Conservation (phyloP, 2,797 vertebrate species). For the Miichthys miiuy region DNA sequence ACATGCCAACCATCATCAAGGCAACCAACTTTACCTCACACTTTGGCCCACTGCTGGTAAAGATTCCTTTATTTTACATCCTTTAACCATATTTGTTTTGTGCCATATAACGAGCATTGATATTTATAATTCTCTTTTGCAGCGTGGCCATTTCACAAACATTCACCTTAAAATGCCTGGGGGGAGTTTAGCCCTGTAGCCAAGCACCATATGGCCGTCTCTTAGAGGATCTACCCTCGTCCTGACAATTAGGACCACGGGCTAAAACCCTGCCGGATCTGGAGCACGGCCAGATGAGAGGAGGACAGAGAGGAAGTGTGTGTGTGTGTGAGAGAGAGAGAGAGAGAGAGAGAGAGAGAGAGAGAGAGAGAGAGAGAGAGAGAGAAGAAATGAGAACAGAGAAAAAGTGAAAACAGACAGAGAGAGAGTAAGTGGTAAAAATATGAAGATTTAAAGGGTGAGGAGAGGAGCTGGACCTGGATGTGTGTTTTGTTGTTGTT, state of each 20-base stretch:
- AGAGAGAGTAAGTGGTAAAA: background rate
- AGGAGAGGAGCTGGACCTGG: background rate
- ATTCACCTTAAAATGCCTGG: conserved; percentile 63
- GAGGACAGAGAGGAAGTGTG: conserved; percentile 13
- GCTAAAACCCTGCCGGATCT: conserved; percentile 68
- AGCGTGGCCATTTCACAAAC: conserved; percentile 33
- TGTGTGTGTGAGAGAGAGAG: background rate
- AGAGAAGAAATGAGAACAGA: background rate
- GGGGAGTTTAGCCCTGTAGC: conserved; percentile 54
- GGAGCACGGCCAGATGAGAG: conserved; percentile 68
- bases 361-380: background rate
- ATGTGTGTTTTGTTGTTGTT: background rate
- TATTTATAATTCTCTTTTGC: background rate
- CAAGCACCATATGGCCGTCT: conserved; percentile 72
- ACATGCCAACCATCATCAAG: background rate
- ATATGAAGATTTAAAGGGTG: background rate
- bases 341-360: background rate
- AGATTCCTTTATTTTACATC: background rate
- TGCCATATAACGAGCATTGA: background rate
- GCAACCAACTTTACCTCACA: background rate
- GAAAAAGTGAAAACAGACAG: background rate
- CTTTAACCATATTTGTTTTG: background rate
- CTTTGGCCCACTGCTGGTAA: background rate
- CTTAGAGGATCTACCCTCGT: conserved; percentile 60
- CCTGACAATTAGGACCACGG: conserved; percentile 72